Base-by-base conservation (phyloP, 1,140 invertebrate genomes). In the Ips typographus region DNA sequence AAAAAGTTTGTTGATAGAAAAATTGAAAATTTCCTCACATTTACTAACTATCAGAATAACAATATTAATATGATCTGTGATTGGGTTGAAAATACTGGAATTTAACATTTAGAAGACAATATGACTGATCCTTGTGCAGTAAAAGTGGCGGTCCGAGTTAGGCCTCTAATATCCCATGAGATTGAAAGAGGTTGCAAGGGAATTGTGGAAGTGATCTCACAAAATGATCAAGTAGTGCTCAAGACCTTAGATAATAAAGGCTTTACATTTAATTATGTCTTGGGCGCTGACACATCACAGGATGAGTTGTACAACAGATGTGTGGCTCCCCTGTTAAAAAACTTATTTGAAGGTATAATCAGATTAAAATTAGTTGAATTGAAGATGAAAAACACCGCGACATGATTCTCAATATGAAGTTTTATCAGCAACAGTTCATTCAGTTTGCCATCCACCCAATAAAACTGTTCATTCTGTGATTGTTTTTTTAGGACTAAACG, bases 261-360 rank as follows among this genome's bases (percentile, higher is more conserved):
- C 0, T 98, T 95, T 74, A 95, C 94, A 1, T 98, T 90, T 79
- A 96, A 97, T 80, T 87, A 92, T 83, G 93, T 95, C 0, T 93
- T 95, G 75, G 83, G 87, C 62, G 82, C 87, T 41, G 82, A 88
- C 44, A 82, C 88, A 8, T 83, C 81, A 1, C 94, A 98, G 78
- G 83, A 88, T 40, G 82, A 88, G 41, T 86, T 97, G 62, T 98
- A 95, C 80, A 83, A 91, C 36, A 85, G 82, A 3, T 90, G 92
- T 72, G 89, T 97, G 2, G 85, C 89, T 72, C 81, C 84, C 36
- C 85, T 96, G 59, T 85, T 98, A 22, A 82, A 85, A 7, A 90
- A 91, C 77, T 82, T 95, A 51, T 94, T 96, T 81, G 87, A 94
- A 82, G 94, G 75, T 64, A n/a, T n/a, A n/a, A n/a, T n/a, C 38